Evolutionary conservation across 92 coral and sea anemone species (phyloP), one percentile per base, ranked within the genome.

Genomic region (Epizoanthus rinbou): DNA sequence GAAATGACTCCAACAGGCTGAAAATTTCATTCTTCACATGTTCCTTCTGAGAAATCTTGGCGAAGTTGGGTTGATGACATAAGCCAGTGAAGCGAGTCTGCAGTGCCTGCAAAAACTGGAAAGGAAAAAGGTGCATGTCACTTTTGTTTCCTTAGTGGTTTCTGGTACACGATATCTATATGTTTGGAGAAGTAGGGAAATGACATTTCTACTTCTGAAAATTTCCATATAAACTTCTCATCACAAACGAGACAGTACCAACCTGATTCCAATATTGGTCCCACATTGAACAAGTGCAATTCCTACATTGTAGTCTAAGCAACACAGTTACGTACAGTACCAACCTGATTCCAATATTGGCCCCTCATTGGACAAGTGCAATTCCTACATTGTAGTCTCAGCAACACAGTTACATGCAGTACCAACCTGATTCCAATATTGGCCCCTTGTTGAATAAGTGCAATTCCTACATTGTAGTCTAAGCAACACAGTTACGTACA

Each of bases 191-290:
- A 37, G 5, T 37, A 37, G 2, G 43, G 2, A 3, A 37, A 37
- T 37, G 43, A 37, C 43, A 37, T 37, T 37, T 37, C 43, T 37
- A 37, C 43, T 37, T 37, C 43, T 37, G 6, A 37, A n/a, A 37
- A 37, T 6, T 37, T 37, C 6, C 0, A 37, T 37, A 37, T 37
- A 37, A 37, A 37, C 43, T 37, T 37, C 43, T 37, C 43, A 37
- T 37, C 43, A 6, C 3, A 6, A 37, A 37, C 1, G 2, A 37
- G 43, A 37, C 31, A 19, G 35, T 11, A 64, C 89, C 71, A 67
- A 93, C 98, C 91, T 95, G 95, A 74, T 90, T 92, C 89, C 93
- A 92, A 87, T 93, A 95, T 62, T 88, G 90, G 60, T 95, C 92
- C 89, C 98, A 81, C 31, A 84, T 22, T 23, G 91, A 82, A 65